Conservation (phyloP, 2,888 invertebrate genomes). For the Tachystola acroxantha region DNA sequence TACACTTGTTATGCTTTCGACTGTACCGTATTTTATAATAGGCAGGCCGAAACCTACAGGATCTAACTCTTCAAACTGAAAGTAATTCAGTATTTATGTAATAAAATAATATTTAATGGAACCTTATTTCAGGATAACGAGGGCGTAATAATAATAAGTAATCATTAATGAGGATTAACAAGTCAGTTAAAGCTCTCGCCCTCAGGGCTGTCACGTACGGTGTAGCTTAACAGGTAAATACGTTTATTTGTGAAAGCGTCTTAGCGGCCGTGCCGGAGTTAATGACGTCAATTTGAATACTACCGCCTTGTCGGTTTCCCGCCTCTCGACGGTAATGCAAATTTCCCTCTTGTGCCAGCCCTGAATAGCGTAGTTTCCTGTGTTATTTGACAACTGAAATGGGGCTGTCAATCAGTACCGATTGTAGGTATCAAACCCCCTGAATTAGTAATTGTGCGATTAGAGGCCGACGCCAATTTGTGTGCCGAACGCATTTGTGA, state of each 20-base stretch:
- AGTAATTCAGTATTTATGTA: too few relatives aligned
- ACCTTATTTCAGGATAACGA: neutral
- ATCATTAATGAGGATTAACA: conserved; percentile 18
- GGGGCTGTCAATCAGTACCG: conserved; percentile 44
- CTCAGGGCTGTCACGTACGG: conserved; percentile 5
- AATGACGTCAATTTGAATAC: conserved; percentile 62
- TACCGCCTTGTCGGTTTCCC: conserved; percentile 42
- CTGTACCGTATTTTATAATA: too few relatives aligned
- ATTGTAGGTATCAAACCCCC: conserved; percentile 25
- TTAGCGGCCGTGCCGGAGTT: conserved; percentile 37
- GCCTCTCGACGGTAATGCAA: conserved; percentile 42
- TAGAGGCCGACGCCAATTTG: conserved; percentile 21
- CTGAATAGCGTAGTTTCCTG: conserved; percentile 42
- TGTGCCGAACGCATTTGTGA: conserved; percentile 18
- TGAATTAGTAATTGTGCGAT: conserved; percentile 31
- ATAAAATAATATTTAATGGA: too few relatives aligned
- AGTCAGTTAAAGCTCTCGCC: conserved; percentile 11
- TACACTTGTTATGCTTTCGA: too few relatives aligned
- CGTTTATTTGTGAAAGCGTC: conserved; percentile 13
- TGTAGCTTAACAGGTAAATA: conserved; percentile 1
- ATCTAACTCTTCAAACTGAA: too few relatives aligned
- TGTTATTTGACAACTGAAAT: conserved; percentile 52
- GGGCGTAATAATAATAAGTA: conserved; percentile 2
- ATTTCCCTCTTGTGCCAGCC: conserved; percentile 42
- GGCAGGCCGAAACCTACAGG: too few relatives aligned